Base-by-base conservation (phyloP, 2,797 vertebrate genomes). In the Acomys russatus region DNA sequence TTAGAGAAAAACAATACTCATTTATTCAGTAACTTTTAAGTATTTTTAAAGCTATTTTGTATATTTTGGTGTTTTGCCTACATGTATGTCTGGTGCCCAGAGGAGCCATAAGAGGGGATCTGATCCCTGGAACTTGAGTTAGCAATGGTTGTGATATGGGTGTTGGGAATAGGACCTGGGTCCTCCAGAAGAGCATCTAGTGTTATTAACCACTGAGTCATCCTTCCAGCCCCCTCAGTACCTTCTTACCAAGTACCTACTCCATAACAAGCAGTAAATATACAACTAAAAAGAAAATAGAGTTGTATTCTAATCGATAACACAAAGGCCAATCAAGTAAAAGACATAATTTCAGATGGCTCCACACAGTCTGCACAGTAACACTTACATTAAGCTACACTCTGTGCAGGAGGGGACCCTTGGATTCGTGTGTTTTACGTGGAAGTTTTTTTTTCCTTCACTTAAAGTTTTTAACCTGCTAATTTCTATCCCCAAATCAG, bases 321-420 rank as follows among this genome's bases (percentile, higher is more conserved):
- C 35, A 91, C 18, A 95, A 82, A 96, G 93, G 56, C 25, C 83
- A 91, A 44, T 87, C 56, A 88, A 63, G n/a, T 15, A 83, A 80
- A 90, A 77, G 73, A 54, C 1, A 56, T 59, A 86, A 15, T 44
- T 95, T 93, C 38, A 68, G 7, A 51, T 80, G 90, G n/a, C 11
- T 51, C 8, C 82, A 73, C n/a, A 3, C 84, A 22, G 17, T n/a
- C 71, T 85, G 11, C 12, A 76, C 51, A 59, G 78, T 80, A 68
- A 28, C 56, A 71, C 88, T 94, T 91, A 85, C 11, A 66, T 61
- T 83, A 76, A 88, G 88, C 35, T 25, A 73, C 3, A 25, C 17
- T 35, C 2, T 59, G 17, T 77, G 25, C 59, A 95, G 79, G 61
- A 70, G 33, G 15, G 63, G 22, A 4, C 0, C 80, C 61, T 83